Evolutionary conservation across 2,797 vertebrate species (phyloP).

Genomic region (Oreochromis mossambicus): DNA sequence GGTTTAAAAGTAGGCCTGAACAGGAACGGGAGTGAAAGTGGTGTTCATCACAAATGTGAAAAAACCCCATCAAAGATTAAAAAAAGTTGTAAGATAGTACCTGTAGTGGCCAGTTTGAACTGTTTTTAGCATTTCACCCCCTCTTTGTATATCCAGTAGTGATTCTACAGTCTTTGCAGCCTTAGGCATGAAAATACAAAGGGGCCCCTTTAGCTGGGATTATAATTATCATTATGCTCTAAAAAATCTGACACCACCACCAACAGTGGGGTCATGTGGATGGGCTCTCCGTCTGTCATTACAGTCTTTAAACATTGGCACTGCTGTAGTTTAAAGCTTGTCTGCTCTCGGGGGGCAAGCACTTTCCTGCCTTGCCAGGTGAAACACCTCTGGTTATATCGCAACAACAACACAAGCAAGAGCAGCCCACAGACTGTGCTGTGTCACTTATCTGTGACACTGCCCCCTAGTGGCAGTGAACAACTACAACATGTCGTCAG

Average conservation of each 20-base stretch:
- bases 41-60: not conserved
- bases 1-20: not conserved
- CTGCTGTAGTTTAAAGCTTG: not conserved
- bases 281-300: rapidly evolving
- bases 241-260: not conserved
- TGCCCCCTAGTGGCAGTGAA: not conserved
- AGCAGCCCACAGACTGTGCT: rapidly evolving
- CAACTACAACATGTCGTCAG: rapidly evolving
- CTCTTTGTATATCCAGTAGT: not conserved
- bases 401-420: not conserved
- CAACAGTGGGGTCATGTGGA: not conserved
- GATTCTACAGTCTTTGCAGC: not conserved
- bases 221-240: not conserved
- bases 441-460: not conserved
- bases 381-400: not conserved
- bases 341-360: rapidly evolving
- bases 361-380: not conserved
- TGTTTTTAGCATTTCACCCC: rapidly evolving
- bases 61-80: not conserved
- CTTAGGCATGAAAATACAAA: not conserved
- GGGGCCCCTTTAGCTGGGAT: not conserved
- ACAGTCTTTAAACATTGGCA: rapidly evolving
- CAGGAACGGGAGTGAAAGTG: rapidly evolving
- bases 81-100: not conserved
- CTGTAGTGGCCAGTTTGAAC: not conserved